Percentiles rank a stretch among this genome's conserved stretches.
phyloP scores from a whole-genome alignment of 2,888 invertebrate genomes.

The Troides oblongomaculatus region DNA sequence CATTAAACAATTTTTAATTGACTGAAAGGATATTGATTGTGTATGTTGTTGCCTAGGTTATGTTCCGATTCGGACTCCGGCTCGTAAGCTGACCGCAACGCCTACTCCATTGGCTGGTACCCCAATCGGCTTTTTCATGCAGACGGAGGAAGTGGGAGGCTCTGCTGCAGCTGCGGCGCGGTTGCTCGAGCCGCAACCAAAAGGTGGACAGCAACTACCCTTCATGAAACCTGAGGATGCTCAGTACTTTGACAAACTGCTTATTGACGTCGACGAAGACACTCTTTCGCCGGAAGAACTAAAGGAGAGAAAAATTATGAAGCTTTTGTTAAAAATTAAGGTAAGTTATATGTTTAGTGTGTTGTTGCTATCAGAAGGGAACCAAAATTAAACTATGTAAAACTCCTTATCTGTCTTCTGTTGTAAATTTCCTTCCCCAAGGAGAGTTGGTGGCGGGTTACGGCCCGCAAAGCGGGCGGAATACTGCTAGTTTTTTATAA shows the following conservation, averaged over 20 bases:
- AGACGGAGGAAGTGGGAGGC: constrained; percentile 91
- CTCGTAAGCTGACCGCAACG: constrained; percentile 97
- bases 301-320: constrained; percentile 99
- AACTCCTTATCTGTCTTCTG: no score
- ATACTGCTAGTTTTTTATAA: no score
- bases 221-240: constrained; percentile 99
- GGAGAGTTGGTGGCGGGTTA: no score
- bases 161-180: constrained; percentile 90
- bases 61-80: constrained; percentile 97
- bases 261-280: constrained; percentile 99
- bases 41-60: constrained; percentile 83
- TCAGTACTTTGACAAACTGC: constrained; percentile 99
- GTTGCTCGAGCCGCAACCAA: constrained; percentile 97
- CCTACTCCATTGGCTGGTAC: constrained; percentile 97
- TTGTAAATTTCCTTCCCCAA: no score
- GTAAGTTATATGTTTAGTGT: constrained; percentile 39
- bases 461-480: no score
- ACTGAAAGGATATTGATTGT: constrained; percentile 37
- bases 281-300: constrained; percentile 96
- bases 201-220: constrained; percentile 93
- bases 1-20: constrained; percentile 14
- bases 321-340: constrained; percentile 97
- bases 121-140: constrained; percentile 96
- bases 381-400: no score
- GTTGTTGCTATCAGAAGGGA: background rate